These are phyloP conservation scores for Apotomis turbidana DNA, from an alignment of 2,888 invertebrate genomes.

Conservation along the genomic window DNA sequence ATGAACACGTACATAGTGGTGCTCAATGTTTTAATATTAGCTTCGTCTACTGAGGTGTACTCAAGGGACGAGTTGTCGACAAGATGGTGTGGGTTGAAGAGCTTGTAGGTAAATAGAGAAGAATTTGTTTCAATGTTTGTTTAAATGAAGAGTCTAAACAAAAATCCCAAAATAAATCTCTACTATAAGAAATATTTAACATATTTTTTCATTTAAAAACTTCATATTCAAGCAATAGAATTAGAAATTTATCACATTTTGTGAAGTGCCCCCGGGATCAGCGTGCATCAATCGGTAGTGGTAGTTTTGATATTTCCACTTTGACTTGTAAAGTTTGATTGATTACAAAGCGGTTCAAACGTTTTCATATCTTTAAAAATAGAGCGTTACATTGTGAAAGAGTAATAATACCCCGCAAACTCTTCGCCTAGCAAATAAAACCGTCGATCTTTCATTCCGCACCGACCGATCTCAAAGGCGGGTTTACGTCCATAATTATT, in stretches of 20 bases:
- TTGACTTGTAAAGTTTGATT: no score
- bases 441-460: conserved; percentile 26
- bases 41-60: conserved; percentile 42
- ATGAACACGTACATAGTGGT: conserved; percentile 42
- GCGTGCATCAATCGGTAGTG: no score
- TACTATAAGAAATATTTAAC: no score
- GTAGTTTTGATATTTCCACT: no score
- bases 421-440: conserved; percentile 26
- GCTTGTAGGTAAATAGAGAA: background rate
- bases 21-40: conserved; percentile 43
- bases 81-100: background rate
- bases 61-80: conserved; percentile 29
- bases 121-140: background rate
- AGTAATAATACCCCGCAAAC: background rate
- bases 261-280: no score
- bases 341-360: no score
- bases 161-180: no score
- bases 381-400: background rate
- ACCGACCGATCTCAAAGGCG: conserved; percentile 19
- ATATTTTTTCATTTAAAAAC: no score
- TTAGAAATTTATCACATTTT: no score
- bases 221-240: no score
- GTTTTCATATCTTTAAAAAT: no score
- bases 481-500: conserved; percentile 40
- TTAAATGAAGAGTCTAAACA: background rate